A percentile compares a stretch with the other conserved stretches of the same genome.
These are phyloP conservation scores for Exaiptasia diaphana DNA, from an alignment of 64 coral and sea anemone genomes.

Conservation along the genomic window DNA sequence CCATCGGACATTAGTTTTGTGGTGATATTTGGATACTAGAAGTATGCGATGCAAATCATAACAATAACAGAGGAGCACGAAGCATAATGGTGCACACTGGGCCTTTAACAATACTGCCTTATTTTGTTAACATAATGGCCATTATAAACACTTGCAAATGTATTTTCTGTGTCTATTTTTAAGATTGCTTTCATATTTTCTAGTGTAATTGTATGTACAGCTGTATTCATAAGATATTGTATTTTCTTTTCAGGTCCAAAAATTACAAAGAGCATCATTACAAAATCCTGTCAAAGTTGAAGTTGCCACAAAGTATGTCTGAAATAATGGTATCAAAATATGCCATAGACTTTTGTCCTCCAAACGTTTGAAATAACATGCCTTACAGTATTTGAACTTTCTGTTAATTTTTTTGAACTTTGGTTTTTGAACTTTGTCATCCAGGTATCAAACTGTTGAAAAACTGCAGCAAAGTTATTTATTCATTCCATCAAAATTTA, in stretches of 20 bases:
- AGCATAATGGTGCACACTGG: too few relatives aligned
- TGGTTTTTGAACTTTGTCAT: not conserved
- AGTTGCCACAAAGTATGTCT: slow-evolving; percentile 95
- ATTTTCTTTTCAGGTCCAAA: slow-evolving; percentile 76
- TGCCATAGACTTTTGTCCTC: not conserved
- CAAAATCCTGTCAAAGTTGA: slow-evolving; percentile 98
- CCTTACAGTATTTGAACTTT: not conserved
- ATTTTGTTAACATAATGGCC: too few relatives aligned
- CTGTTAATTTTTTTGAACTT: not conserved
- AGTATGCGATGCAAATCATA: too few relatives aligned
- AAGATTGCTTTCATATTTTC: too few relatives aligned
- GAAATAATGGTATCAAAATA: not conserved
- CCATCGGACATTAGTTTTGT: too few relatives aligned
- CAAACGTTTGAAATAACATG: not conserved
- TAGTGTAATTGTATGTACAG: too few relatives aligned
- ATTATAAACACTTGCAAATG: too few relatives aligned
- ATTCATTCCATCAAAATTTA: slow-evolving; percentile 95
- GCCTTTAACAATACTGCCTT: too few relatives aligned
- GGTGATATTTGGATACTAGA: too few relatives aligned
- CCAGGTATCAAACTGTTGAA: slow-evolving; percentile 90
- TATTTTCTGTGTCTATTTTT: too few relatives aligned
- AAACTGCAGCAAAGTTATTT: slow-evolving; percentile 95
- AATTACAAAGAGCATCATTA: slow-evolving; percentile 92
- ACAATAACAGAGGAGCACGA: too few relatives aligned
- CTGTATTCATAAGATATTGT: not conserved